These are phyloP conservation scores for Drosophila diplacantha DNA, from an alignment of 2,888 invertebrate species.

Conservation along the genomic window DNA sequence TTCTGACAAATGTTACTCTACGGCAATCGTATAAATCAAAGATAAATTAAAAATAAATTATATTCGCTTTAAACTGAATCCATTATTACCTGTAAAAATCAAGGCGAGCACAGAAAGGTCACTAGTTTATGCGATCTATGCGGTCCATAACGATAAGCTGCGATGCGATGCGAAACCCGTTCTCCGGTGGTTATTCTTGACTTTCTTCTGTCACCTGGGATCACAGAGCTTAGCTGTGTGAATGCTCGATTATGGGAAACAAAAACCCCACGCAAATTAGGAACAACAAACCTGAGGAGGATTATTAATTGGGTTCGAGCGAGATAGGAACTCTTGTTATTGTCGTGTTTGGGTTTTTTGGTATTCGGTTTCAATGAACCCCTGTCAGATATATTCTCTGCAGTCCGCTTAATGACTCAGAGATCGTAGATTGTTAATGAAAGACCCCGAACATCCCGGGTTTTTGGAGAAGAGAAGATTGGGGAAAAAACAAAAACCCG, in stretches of 20 bases:
- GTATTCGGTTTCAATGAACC: constrained; percentile 45
- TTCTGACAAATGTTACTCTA: constrained; percentile 5
- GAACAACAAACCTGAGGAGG: constrained; percentile 35
- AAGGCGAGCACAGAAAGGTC: constrained; percentile 23
- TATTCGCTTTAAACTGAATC: constrained; percentile 2
- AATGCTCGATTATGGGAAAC: constrained; percentile 53
- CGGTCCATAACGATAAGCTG: constrained; percentile 5
- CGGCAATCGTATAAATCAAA: constrained; percentile 8
- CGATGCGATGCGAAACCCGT: constrained; percentile 42
- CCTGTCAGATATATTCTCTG: constrained; percentile 26
- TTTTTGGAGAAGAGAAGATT: constrained; percentile 4
- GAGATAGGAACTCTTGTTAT: constrained; percentile 35
- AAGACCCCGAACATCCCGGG: constrained; percentile 39
- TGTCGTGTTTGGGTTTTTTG: constrained; percentile 30
- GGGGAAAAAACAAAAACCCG: constrained; percentile 34
- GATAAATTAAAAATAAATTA: constrained; percentile 4
- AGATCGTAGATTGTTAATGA: constrained; percentile 38
- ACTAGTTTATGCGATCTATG: constrained; percentile 8
- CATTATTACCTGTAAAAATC: constrained; percentile 10
- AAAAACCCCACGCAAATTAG: constrained; percentile 53
- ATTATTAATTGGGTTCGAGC: constrained; percentile 49
- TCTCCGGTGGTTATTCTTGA: constrained; percentile 55
- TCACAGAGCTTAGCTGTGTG: constrained; percentile 36
- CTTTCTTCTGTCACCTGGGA: constrained; percentile 54
- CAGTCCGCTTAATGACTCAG: constrained; percentile 26